These are phyloP conservation scores for Lamellibrachia luymesi DNA, from an alignment of 1,140 invertebrate species.

Conservation along the genomic window DNA sequence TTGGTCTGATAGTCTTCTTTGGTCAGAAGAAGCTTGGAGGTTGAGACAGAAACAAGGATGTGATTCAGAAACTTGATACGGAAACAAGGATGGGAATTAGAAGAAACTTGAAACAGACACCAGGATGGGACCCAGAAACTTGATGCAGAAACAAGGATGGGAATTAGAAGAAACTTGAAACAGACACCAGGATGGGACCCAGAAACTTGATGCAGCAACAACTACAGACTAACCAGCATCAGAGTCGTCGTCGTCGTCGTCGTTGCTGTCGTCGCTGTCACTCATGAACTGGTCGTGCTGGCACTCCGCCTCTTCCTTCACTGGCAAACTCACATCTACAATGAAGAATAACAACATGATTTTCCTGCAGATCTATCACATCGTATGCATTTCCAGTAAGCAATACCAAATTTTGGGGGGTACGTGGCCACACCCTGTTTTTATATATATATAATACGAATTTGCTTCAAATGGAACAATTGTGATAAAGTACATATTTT, in stretches of 20 bases:
- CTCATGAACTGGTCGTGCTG: slow-evolving; percentile 45
- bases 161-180: not conserved
- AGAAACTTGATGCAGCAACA: not conserved
- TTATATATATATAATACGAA: too few species aligned
- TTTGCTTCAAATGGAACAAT: too few species aligned
- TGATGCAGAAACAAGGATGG: not conserved
- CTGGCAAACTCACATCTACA: not conserved
- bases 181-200: not conserved
- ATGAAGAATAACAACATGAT: not conserved
- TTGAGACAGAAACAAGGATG: not conserved
- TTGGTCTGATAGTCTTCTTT: too few species aligned
- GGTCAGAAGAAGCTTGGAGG: not conserved
- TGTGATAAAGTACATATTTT: too few species aligned
- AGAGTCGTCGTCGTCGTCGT: slow-evolving; percentile 59
- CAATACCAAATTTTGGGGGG: too few species aligned
- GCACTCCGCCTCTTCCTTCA: not conserved
- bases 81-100: not conserved
- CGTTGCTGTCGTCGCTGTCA: slow-evolving; percentile 70
- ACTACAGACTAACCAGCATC: slow-evolving; percentile 21
- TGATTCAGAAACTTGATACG: not conserved
- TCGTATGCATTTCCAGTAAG: too few species aligned
- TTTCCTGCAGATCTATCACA: too few species aligned
- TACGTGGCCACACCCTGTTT: too few species aligned
- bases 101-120: not conserved
- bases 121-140: not conserved